Percentiles rank a stretch among this genome's conserved stretches.
Conservation (phyloP, 2,113 vertebrate species). For the Pavo muticus region DNA sequence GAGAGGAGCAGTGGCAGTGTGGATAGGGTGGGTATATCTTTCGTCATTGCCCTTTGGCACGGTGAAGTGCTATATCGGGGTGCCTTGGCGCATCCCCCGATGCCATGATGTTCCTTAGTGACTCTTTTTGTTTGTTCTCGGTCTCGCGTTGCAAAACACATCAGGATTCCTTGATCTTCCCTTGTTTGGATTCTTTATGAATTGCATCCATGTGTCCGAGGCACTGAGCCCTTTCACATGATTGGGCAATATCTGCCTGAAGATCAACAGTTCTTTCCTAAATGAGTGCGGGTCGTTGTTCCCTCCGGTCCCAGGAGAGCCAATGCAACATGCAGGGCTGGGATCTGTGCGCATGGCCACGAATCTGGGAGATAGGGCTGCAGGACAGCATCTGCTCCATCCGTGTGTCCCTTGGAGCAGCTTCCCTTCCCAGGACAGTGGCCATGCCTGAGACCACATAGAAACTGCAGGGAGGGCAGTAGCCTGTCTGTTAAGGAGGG, state of each 20-base stretch:
- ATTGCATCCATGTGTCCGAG: not conserved
- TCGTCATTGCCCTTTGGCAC: not conserved
- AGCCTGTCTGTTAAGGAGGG: not conserved
- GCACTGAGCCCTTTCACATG: not conserved
- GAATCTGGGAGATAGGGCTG: not conserved
- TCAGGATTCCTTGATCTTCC: not conserved
- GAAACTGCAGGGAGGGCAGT: not conserved
- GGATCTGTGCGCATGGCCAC: rapidly evolving
- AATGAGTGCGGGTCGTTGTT: rapidly evolving
- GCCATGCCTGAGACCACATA: not conserved
- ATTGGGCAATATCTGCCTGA: slow-evolving; percentile 34
- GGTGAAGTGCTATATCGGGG: not conserved
- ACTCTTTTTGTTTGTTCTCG: not conserved
- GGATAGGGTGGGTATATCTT: not conserved
- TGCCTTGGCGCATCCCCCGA: not conserved
- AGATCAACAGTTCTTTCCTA: not conserved
- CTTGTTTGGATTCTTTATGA: not conserved
- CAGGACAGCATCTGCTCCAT: not conserved
- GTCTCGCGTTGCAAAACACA: slow-evolving; percentile 20
- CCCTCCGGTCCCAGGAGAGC: not conserved
- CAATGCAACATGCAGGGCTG: not conserved
- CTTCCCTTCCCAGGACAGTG: not conserved
- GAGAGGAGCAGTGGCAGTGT: not conserved
- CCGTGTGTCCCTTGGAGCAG: not conserved
- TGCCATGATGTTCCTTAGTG: slow-evolving; percentile 9